These are phyloP conservation scores for Caranx ignobilis DNA, from an alignment of 2,113 vertebrate genomes.

Conservation along the genomic window DNA sequence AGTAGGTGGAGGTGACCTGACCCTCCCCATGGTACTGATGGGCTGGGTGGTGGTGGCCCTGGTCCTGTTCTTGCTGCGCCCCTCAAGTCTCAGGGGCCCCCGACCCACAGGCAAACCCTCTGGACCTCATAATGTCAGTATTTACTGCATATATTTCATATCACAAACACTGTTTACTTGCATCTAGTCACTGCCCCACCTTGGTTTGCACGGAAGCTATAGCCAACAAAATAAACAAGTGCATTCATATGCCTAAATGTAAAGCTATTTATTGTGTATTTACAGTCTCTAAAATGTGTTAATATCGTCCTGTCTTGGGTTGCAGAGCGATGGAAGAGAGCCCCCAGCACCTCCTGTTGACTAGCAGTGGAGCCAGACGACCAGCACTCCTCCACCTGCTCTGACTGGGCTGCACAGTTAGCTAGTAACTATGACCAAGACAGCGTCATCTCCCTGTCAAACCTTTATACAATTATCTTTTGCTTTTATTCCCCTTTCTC, in stretches of 20 bases:
- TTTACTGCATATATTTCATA: not conserved
- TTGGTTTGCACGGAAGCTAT: not conserved
- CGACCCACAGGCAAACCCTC: conserved; percentile 86
- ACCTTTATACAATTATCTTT: conserved; percentile 33
- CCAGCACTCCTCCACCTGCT: conserved; percentile 44
- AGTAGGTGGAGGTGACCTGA: conserved; percentile 84
- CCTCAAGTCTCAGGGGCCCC: conserved; percentile 88
- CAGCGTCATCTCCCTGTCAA: conserved; percentile 31
- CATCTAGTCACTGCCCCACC: not conserved
- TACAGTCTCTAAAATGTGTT: not conserved
- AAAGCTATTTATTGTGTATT: too few relatives aligned
- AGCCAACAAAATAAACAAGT: too few relatives aligned
- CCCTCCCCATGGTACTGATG: conserved; percentile 92
- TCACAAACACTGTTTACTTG: not conserved
- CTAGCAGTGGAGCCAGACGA: conserved; percentile 78
- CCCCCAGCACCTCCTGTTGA: conserved; percentile 95
- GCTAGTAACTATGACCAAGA: conserved; percentile 51
- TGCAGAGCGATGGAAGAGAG: conserved; percentile 84
- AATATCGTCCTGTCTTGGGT: not conserved
- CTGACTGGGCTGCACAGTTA: conserved; percentile 44
- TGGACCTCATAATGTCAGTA: conserved; percentile 90
- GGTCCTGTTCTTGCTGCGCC: conserved; percentile 92
- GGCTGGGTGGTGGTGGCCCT: conserved; percentile 93
- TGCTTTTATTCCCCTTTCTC: conserved; percentile 15
- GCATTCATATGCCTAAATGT: too few relatives aligned